A percentile compares a stretch with the other conserved stretches of the same genome.
These are phyloP conservation scores for Corythaixoides concolor DNA, from an alignment of 2,113 vertebrate genomes.

Conservation along the genomic window DNA sequence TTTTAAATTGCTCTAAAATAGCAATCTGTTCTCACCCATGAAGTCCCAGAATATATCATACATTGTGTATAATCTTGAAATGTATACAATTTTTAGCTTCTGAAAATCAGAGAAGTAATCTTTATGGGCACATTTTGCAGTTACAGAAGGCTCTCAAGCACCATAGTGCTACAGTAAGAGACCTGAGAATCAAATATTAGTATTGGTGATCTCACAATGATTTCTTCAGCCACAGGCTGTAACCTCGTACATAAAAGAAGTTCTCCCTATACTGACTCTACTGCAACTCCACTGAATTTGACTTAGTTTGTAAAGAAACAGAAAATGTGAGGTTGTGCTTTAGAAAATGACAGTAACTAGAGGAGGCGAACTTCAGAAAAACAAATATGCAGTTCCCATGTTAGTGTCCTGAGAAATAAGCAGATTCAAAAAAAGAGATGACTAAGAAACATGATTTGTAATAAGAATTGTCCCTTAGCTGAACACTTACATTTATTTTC, in stretches of 20 bases:
- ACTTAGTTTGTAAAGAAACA: neutral
- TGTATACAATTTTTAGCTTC: neutral
- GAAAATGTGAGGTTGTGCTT: neutral
- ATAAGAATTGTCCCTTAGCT: neutral
- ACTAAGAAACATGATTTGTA: neutral
- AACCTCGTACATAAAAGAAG: neutral
- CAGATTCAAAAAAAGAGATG: neutral
- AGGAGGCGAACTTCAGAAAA: neutral
- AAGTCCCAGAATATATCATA: neutral
- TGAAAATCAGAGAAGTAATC: neutral
- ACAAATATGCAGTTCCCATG: neutral
- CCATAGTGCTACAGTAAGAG: neutral
- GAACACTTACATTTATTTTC: neutral
- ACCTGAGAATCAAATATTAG: neutral
- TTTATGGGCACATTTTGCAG: neutral
- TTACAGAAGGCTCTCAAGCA: neutral
- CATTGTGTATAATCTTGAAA: neutral
- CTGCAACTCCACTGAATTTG: neutral
- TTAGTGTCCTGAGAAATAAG: neutral
- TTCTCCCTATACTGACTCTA: neutral
- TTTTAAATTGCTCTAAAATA: neutral
- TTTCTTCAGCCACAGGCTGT: neutral
- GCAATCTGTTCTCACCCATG: neutral
- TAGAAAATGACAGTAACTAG: neutral
- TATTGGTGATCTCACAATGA: neutral